Evolutionary conservation across 1,140 invertebrate genomes (phyloP).

Genomic region (Drosophila nigrodunni): DNA sequence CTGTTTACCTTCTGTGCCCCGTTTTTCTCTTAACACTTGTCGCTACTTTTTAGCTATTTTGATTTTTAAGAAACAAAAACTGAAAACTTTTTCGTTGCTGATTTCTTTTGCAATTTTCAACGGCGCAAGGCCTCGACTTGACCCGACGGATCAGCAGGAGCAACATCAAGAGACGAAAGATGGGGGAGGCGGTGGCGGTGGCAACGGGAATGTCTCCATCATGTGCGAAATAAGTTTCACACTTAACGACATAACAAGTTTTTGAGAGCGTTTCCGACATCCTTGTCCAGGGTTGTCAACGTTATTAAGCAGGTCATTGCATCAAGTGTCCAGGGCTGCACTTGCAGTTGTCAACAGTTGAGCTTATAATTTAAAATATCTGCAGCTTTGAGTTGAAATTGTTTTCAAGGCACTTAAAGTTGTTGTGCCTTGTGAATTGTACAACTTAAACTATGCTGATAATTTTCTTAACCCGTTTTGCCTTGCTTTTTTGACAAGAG

Average conservation of each 20-base stretch:
- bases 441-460: no score
- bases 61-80: constrained; percentile 80
- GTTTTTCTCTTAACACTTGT: constrained; percentile 64
- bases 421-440: no score
- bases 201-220: constrained; percentile 47
- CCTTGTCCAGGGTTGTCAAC: constrained; percentile 62
- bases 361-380: no score
- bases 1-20: constrained; percentile 14
- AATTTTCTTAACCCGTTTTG: no score
- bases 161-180: not conserved
- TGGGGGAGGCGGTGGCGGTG: not conserved
- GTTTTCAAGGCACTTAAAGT: no score
- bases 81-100: constrained; percentile 77
- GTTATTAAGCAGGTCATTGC: constrained; percentile 61
- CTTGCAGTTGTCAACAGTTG: constrained; percentile 21
- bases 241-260: constrained; percentile 83
- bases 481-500: no score
- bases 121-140: not conserved
- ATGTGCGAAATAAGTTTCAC: constrained; percentile 83
- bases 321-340: constrained; percentile 49
- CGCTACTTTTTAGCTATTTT: constrained; percentile 82
- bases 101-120: constrained; percentile 79
- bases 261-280: constrained; percentile 47
- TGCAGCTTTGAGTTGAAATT: no score
- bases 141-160: constrained; percentile 2